phyloP scores from a whole-genome alignment of 2,797 vertebrate species.

The Podargus strigoides region DNA sequence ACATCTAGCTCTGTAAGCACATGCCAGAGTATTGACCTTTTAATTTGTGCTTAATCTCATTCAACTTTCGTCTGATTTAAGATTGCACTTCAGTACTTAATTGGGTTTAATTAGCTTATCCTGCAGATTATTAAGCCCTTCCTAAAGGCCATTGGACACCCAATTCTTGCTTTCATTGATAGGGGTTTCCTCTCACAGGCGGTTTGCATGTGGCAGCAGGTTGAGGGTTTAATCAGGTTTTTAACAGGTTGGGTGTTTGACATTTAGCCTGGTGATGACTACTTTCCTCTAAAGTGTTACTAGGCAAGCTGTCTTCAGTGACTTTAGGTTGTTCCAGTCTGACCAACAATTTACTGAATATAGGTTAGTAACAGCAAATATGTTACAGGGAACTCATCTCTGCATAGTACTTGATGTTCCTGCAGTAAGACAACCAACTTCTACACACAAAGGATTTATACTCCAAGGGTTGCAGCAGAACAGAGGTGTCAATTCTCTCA shows the following conservation, averaged over 20 bases:
- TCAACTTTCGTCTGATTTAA: not conserved
- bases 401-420: not conserved
- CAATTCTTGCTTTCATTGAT: not conserved
- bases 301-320: not conserved
- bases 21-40: not conserved
- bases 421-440: not conserved
- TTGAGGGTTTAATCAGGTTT: not conserved
- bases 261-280: not conserved
- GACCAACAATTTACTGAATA: not conserved
- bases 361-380: not conserved
- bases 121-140: not conserved
- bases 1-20: not conserved
- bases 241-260: not conserved
- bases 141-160: not conserved
- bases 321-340: not conserved
- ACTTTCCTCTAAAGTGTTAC: not conserved
- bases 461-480: not conserved
- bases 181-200: not conserved
- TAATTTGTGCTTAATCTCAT: not conserved
- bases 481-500: not conserved
- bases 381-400: not conserved
- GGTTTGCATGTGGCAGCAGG: not conserved
- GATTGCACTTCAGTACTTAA: not conserved
- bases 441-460: not conserved
- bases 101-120: not conserved